Conservation (phyloP, 2,113 vertebrate genomes). For the Nerophis lumbriciformis region DNA sequence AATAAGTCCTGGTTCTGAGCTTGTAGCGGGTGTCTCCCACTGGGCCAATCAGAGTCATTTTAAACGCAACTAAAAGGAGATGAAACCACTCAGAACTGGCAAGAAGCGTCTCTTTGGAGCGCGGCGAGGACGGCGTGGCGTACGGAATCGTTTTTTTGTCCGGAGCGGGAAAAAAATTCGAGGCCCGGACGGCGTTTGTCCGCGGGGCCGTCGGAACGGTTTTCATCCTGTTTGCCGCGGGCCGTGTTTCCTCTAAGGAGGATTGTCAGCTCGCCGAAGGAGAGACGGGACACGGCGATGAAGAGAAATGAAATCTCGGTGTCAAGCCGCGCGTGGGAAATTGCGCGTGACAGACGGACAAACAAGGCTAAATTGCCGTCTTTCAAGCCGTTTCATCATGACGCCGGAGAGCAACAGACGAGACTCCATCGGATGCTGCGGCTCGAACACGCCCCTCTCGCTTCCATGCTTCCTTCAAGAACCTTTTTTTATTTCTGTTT, state of each 20-base stretch:
- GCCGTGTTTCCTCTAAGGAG: slow-evolving; percentile 19
- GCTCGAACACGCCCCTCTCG: too few species aligned
- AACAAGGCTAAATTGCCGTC: slow-evolving; percentile 45
- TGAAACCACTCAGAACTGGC: slow-evolving; percentile 12
- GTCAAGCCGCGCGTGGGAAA: slow-evolving; percentile 32
- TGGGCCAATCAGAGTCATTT: slow-evolving; percentile 44
- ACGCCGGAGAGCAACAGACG: slow-evolving; percentile 20
- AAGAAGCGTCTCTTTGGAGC: not conserved
- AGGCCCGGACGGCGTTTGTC: slow-evolving; percentile 1
- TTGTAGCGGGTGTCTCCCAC: slow-evolving; percentile 27
- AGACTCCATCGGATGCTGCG: not conserved
- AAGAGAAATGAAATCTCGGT: slow-evolving; percentile 21
- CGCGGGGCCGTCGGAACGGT: not conserved
- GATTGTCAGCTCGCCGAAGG: slow-evolving; percentile 13
- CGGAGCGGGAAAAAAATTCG: not conserved
- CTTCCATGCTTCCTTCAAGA: too few species aligned
- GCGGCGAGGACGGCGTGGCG: too few species aligned
- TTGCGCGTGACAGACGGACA: slow-evolving; percentile 43
- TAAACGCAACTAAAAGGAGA: slow-evolving; percentile 23
- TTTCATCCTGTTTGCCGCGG: slow-evolving; percentile 28
- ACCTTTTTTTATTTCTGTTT: too few species aligned
- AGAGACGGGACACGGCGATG: not conserved
- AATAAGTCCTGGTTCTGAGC: slow-evolving; percentile 35
- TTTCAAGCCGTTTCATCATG: slow-evolving; percentile 57
- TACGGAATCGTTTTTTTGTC: not conserved